These are phyloP conservation scores for Rhopalosiphum nymphaeae DNA, from an alignment of 2,888 invertebrate genomes.

Conservation along the genomic window DNA sequence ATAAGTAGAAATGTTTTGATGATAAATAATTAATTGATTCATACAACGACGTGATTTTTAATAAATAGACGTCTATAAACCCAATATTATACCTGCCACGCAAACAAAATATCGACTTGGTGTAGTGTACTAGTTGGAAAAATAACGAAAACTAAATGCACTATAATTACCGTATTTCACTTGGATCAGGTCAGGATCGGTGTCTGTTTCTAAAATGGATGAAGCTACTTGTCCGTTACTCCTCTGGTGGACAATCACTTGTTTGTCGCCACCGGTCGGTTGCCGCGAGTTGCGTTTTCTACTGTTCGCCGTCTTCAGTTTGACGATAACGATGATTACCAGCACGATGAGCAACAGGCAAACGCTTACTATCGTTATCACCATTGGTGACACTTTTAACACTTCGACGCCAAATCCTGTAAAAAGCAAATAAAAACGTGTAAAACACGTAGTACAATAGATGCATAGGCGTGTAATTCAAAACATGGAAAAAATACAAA, in stretches of 20 bases:
- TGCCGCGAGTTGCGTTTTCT: slow-evolving; percentile 42
- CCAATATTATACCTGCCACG: background rate
- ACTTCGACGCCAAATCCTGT: slow-evolving; percentile 60
- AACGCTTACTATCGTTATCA: slow-evolving; percentile 22
- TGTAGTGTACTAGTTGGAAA: background rate
- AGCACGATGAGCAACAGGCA: slow-evolving; percentile 26
- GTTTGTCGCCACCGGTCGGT: slow-evolving; percentile 8
- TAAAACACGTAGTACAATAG: background rate
- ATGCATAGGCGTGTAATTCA: background rate
- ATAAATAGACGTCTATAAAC: background rate
- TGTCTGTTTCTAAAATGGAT: slow-evolving; percentile 54
- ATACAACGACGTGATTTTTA: background rate
- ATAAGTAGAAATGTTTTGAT: background rate
- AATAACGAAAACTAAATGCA: background rate
- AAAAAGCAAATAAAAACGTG: background rate
- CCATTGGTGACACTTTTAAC: slow-evolving; percentile 47
- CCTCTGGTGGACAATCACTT: slow-evolving; percentile 56
- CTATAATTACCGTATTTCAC: slow-evolving; percentile 54
- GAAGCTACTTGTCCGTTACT: slow-evolving; percentile 57
- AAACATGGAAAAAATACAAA: background rate
- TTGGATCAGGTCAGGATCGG: slow-evolving; percentile 56
- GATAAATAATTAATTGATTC: background rate
- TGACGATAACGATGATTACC: background rate
- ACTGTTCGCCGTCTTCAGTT: slow-evolving; percentile 19
- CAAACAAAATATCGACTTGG: background rate